Conservation (phyloP, 2,797 vertebrate species). For the Melanotaenia boesemani region DNA sequence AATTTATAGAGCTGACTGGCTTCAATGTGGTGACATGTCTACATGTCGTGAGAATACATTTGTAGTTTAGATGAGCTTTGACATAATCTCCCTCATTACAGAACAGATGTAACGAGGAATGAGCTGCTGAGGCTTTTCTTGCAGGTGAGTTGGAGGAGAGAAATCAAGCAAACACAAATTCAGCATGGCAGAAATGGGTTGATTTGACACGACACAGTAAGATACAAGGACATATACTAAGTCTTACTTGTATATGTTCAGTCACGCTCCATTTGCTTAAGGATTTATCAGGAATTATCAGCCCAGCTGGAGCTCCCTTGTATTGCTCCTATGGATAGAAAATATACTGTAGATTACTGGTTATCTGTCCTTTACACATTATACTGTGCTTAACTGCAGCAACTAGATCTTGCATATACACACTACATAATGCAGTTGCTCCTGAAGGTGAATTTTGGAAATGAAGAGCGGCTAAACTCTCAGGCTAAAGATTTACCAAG, state of each 20-base stretch:
- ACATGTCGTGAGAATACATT: slow-evolving; percentile 35
- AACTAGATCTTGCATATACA: not conserved
- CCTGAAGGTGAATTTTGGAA: slow-evolving; percentile 13
- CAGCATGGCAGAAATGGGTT: slow-evolving; percentile 1
- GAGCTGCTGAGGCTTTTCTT: slow-evolving; percentile 47
- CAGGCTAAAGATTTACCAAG: slow-evolving; percentile 45
- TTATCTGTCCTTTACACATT: slow-evolving; percentile 40
- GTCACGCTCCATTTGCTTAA: slow-evolving; percentile 22
- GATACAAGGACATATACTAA: slow-evolving; percentile 6
- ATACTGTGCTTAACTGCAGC: slow-evolving; percentile 9
- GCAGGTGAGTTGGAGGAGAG: slow-evolving; percentile 55
- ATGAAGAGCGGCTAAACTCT: slow-evolving; percentile 23
- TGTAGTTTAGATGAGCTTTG: slow-evolving; percentile 66
- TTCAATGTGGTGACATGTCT: slow-evolving; percentile 42
- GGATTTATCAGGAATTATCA: slow-evolving; percentile 37
- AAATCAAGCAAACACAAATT: slow-evolving; percentile 35
- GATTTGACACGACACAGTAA: not conserved
- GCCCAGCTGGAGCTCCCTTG: slow-evolving; percentile 28
- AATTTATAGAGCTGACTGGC: slow-evolving; percentile 56
- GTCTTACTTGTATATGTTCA: slow-evolving; percentile 27
- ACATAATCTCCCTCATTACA: slow-evolving; percentile 72
- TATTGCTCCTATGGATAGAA: slow-evolving; percentile 34
- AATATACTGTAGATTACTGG: slow-evolving; percentile 32
- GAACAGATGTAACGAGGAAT: slow-evolving; percentile 61
- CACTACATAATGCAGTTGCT: not conserved